Evolutionary conservation across 2,113 vertebrate species (phyloP).

Genomic region (Taurulus bubalis): DNA sequence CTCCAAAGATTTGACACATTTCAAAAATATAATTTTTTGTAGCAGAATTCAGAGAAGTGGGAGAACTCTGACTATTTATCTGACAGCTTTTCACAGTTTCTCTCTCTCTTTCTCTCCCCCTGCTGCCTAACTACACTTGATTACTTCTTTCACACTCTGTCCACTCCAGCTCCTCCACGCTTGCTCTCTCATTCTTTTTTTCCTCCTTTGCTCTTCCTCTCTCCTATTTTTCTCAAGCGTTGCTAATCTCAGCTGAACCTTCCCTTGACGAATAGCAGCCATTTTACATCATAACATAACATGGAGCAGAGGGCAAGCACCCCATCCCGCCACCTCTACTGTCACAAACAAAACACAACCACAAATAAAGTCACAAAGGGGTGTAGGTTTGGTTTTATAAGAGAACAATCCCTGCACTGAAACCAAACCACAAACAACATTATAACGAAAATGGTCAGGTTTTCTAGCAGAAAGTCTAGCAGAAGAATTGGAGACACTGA

Average conservation of each 20-base stretch:
- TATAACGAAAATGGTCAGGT: background rate
- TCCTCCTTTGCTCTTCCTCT: constrained; percentile 17
- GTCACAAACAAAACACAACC: background rate
- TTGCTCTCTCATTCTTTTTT: constrained; percentile 30
- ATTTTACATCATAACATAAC: constrained; percentile 66
- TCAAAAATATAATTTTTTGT: constrained; percentile 36
- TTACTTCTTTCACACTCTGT: constrained; percentile 63
- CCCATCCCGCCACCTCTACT: constrained; percentile 1
- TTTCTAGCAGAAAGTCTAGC: background rate
- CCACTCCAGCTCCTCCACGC: constrained; percentile 42
- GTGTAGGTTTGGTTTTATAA: background rate
- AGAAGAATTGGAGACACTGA: background rate
- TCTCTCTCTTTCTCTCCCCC: constrained; percentile 21
- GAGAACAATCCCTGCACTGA: background rate
- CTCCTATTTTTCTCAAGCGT: constrained; percentile 52
- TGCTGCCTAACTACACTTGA: constrained; percentile 50
- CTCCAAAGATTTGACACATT: constrained; percentile 30
- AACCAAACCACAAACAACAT: background rate
- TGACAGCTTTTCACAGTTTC: constrained; percentile 33
- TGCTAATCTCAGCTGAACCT: constrained; percentile 70
- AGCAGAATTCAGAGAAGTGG: constrained; percentile 46
- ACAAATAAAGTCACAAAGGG: background rate
- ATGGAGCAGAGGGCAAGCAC: constrained; percentile 52
- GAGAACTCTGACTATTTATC: constrained; percentile 40
- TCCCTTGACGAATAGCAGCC: constrained; percentile 61